Evolutionary conservation across 1,140 invertebrate species (phyloP).

Genomic region (Dinothrombium tinctorium): DNA sequence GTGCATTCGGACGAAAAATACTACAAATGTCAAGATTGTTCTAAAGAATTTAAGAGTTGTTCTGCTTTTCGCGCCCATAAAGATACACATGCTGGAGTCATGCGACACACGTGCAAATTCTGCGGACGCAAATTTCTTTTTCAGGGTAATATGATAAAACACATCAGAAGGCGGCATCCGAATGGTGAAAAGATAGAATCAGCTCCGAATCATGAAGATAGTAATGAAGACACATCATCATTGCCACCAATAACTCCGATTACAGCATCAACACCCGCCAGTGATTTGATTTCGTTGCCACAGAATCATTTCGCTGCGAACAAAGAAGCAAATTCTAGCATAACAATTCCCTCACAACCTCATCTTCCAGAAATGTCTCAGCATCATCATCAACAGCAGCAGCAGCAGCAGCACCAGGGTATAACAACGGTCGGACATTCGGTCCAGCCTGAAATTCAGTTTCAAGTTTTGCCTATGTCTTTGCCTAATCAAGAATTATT

Average conservation of each 20-base stretch:
- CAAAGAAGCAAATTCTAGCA: no score
- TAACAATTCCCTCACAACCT: no score
- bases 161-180: slow-evolving; percentile 9
- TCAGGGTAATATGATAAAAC: slow-evolving; percentile 14
- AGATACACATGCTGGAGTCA: slow-evolving; percentile 13
- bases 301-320: no score
- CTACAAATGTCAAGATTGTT: slow-evolving; percentile 37
- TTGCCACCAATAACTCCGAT: no score
- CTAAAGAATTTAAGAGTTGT: slow-evolving; percentile 2
- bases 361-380: no score
- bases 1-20: slow-evolving; percentile 37
- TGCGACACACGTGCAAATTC: slow-evolving; percentile 11
- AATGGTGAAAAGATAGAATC: slow-evolving; percentile 1
- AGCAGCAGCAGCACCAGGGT: no score
- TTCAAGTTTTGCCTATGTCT: background rate
- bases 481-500: background rate
- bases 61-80: slow-evolving; percentile 12
- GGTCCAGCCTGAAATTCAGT: slow-evolving; percentile 1
- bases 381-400: no score
- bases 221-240: no score
- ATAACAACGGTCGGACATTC: no score
- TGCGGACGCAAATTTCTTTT: slow-evolving; percentile 11
- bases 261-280: no score
- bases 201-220: no score
- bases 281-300: no score